Percentiles rank a stretch among this genome's conserved stretches.
Conservation (phyloP, 2,888 invertebrate genomes). For the Nemapogon koenigi region DNA sequence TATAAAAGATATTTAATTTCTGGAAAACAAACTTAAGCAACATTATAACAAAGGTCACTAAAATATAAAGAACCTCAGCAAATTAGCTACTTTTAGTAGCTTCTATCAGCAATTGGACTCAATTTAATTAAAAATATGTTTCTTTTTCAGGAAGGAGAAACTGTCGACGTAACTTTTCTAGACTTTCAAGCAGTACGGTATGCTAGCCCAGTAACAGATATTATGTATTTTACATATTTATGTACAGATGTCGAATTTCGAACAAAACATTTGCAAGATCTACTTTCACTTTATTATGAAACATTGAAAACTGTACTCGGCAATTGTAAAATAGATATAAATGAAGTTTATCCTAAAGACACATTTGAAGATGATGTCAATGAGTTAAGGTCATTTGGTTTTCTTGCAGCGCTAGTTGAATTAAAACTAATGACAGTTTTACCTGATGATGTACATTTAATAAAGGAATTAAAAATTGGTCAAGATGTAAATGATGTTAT, state of each 20-base stretch:
- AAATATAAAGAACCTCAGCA: too few species aligned
- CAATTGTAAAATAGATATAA: conserved; percentile 28
- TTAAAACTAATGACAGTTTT: conserved; percentile 30
- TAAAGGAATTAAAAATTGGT: conserved; percentile 22
- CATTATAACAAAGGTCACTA: too few species aligned
- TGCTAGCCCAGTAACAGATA: conserved; percentile 39
- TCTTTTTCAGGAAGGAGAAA: conserved; percentile 28
- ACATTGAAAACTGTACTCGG: conserved; percentile 29
- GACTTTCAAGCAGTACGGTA: conserved; percentile 49
- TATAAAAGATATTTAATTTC: too few species aligned
- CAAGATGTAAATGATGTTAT: conserved; percentile 18
- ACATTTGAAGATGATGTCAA: conserved; percentile 31
- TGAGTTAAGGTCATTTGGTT: conserved; percentile 32
- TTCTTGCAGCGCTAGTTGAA: conserved; percentile 38
- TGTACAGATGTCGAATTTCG: conserved; percentile 41
- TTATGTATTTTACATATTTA: conserved; percentile 38
- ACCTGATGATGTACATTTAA: conserved; percentile 24
- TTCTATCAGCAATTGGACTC: too few species aligned
- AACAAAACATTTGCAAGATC: conserved; percentile 27
- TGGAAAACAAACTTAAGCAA: too few species aligned
- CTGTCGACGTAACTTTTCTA: conserved; percentile 34
- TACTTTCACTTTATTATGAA: conserved; percentile 33
- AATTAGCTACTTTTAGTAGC: too few species aligned
- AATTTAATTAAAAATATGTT: neutral
- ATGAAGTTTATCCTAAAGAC: conserved; percentile 28